Conservation (phyloP, 1,140 invertebrate species). For the Drosophila pachea region DNA sequence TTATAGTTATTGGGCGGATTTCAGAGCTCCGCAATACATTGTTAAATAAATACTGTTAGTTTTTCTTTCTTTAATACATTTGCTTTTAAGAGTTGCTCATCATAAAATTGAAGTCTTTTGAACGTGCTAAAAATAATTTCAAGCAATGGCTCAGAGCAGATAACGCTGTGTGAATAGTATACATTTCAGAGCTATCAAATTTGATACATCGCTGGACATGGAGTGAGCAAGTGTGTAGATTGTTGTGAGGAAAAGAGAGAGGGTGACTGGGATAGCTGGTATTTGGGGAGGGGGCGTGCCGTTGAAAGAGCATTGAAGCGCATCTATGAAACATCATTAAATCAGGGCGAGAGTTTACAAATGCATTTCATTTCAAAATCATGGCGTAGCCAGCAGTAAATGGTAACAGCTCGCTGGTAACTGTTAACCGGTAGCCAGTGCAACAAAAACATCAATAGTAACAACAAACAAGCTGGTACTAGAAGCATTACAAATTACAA, state of each 20-base stretch:
- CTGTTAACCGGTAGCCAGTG: conserved; percentile 28
- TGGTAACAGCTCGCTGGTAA: conserved; percentile 4
- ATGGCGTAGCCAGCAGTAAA: conserved; percentile 41
- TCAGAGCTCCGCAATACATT: no score
- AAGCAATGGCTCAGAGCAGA: conserved; percentile 3
- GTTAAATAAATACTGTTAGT: no score
- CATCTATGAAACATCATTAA: conserved; percentile 68
- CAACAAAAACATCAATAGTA: conserved; percentile 21
- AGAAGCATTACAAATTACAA: conserved; percentile 68
- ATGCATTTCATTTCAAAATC: conserved; percentile 72
- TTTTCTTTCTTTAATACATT: no score
- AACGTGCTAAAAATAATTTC: conserved; percentile 1
- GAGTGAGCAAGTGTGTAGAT: no score
- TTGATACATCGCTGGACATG: no score
- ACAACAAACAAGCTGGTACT: conserved; percentile 25
- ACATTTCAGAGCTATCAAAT: not conserved
- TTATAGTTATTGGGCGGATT: no score
- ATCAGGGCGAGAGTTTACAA: conserved; percentile 65
- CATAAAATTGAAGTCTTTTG: no score
- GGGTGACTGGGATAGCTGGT: not conserved
- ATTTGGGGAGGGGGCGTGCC: conserved; percentile 23
- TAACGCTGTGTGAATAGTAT: not conserved
- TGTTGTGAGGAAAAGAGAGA: not conserved
- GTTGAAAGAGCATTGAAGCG: conserved; percentile 32
- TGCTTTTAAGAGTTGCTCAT: no score